Conservation (phyloP, 1,140 invertebrate genomes). For the Hermatobates lingyangjiaoensis region DNA sequence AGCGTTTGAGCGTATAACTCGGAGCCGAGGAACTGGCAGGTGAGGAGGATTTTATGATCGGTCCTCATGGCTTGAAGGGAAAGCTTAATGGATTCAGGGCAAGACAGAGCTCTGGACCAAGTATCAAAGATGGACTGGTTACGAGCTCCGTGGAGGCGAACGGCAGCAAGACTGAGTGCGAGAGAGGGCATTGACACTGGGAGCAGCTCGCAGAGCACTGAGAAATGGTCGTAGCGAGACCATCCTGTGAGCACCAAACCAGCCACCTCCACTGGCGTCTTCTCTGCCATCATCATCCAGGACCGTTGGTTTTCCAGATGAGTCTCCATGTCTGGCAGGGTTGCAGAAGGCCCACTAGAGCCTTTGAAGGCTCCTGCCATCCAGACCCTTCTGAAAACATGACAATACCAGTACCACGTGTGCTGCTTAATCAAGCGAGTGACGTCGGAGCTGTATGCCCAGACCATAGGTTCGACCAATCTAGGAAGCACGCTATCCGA, state of each 20-base stretch:
- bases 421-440: neutral
- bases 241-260: constrained; percentile 16
- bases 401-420: constrained; percentile 3
- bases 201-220: constrained; percentile 41
- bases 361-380: constrained; percentile 42
- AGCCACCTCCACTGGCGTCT: constrained; percentile 1
- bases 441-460: constrained; percentile 17
- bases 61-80: neutral
- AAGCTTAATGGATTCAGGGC: neutral
- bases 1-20: constrained; percentile 4
- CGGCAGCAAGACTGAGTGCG: constrained; percentile 25
- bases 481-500: constrained; percentile 24
- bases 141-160: constrained; percentile 2
- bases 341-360: constrained; percentile 28
- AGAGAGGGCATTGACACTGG: constrained; percentile 38
- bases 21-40: constrained; percentile 5
- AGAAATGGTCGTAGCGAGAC: constrained; percentile 41
- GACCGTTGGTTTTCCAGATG: constrained; percentile 21
- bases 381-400: constrained; percentile 27
- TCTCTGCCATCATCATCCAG: constrained; percentile 11
- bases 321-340: constrained; percentile 29
- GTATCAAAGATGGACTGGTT: neutral
- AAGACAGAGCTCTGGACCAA: constrained; percentile 2
- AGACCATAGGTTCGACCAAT: constrained; percentile 33
- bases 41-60: neutral